Percentiles rank a stretch among this genome's conserved stretches.
Conservation (phyloP, 2,113 vertebrate species). For the Protomyctophum bolini region DNA sequence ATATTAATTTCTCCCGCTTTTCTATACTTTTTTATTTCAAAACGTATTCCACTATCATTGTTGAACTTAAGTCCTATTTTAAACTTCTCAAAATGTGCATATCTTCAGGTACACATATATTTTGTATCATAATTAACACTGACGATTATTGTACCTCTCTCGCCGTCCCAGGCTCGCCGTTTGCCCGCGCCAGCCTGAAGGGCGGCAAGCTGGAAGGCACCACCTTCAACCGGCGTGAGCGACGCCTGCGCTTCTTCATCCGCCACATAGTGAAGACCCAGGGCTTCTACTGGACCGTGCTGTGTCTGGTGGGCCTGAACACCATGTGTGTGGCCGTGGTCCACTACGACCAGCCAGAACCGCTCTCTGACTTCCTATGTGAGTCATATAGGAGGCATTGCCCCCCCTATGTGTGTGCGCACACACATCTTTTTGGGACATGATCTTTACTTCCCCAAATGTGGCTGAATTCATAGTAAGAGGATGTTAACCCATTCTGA, state of each 20-base stretch:
- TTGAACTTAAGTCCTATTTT: no score
- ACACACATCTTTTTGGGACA: no score
- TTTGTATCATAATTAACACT: no score
- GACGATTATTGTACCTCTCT: neutral
- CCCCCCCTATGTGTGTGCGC: no score
- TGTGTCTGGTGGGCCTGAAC: slow-evolving; percentile 94
- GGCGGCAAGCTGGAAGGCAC: slow-evolving; percentile 93
- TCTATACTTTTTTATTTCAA: no score
- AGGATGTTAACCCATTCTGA: no score
- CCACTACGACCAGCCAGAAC: slow-evolving; percentile 90
- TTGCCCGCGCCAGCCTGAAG: slow-evolving; percentile 93
- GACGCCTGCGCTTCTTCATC: slow-evolving; percentile 90
- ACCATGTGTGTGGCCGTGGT: slow-evolving; percentile 94
- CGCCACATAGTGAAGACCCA: slow-evolving; percentile 92
- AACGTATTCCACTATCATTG: no score
- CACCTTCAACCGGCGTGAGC: slow-evolving; percentile 88
- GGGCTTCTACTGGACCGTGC: slow-evolving; percentile 94
- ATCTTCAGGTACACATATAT: no score
- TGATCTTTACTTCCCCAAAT: no score
- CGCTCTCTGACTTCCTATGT: slow-evolving; percentile 94
- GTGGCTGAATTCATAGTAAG: no score
- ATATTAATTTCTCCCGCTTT: no score
- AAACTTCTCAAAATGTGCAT: no score
- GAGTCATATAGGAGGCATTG: slow-evolving; percentile 72
- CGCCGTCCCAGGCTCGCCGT: slow-evolving; percentile 85